Conservation (phyloP, 2,888 invertebrate genomes). For the Timema cristinae region DNA sequence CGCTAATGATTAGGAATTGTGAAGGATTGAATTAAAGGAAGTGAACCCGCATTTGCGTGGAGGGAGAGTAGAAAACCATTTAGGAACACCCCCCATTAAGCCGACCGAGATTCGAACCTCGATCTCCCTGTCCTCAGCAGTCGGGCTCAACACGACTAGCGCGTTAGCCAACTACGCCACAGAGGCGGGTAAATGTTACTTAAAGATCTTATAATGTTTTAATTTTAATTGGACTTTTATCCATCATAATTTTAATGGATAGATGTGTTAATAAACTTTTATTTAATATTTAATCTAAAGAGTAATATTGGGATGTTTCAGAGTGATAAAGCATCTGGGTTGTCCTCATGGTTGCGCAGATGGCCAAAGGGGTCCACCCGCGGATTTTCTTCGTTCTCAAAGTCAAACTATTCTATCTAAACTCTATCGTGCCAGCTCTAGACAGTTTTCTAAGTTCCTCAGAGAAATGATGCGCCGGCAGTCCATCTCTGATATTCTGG, state of each 20-base stretch:
- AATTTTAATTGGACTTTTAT: not conserved
- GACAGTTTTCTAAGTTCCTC: slow-evolving; percentile 62
- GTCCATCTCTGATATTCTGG: slow-evolving; percentile 78
- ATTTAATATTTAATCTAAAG: not conserved
- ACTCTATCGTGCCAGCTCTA: slow-evolving; percentile 63
- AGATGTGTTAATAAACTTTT: not conserved
- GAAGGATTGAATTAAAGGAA: too few relatives aligned
- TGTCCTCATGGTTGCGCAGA: slow-evolving; percentile 92
- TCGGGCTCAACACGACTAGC: too few relatives aligned
- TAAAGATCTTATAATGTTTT: not conserved
- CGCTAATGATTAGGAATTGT: too few relatives aligned
- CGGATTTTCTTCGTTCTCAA: slow-evolving; percentile 85
- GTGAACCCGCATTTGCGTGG: too few relatives aligned
- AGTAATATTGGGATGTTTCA: slow-evolving; percentile 40
- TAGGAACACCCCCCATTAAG: too few relatives aligned
- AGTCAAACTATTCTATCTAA: slow-evolving; percentile 74
- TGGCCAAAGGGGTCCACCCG: slow-evolving; percentile 81
- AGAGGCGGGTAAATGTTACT: too few relatives aligned
- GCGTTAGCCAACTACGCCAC: too few relatives aligned
- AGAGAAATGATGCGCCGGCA: slow-evolving; percentile 72
- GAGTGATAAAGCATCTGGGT: slow-evolving; percentile 83
- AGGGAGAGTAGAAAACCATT: too few relatives aligned
- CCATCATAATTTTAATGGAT: not conserved
- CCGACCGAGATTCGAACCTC: too few relatives aligned
- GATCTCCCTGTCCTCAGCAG: too few relatives aligned